These are phyloP conservation scores for Bolinopsis microptera DNA, from an alignment of 37 sponge, comb jelly and placozoan species.

Conservation along the genomic window DNA sequence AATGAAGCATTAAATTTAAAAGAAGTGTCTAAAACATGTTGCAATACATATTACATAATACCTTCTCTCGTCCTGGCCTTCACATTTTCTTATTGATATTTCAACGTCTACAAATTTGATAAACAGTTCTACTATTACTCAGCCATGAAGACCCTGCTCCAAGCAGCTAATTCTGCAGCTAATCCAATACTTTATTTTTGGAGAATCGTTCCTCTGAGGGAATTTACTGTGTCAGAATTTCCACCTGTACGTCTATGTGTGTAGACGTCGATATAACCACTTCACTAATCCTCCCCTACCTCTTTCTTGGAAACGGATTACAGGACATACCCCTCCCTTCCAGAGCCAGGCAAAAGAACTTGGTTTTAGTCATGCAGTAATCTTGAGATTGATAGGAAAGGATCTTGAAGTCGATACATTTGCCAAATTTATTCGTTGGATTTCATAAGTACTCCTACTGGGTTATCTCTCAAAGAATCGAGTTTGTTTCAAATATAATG, in stretches of 20 bases:
- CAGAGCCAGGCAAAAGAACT: neutral
- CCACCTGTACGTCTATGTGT: neutral
- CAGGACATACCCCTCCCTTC: neutral
- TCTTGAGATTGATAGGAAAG: neutral
- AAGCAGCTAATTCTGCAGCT: no score
- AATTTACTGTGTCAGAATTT: no score
- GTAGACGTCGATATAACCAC: neutral
- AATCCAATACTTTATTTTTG: no score
- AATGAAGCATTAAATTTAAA: no score
- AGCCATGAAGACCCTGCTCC: no score
- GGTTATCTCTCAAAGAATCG: neutral
- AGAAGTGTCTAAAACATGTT: no score
- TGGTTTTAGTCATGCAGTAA: neutral
- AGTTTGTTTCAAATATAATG: neutral
- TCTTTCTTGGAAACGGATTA: neutral
- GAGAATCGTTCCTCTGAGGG: no score
- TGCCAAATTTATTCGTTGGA: neutral
- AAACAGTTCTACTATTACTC: no score
- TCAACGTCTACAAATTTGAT: no score
- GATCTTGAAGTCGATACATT: neutral
- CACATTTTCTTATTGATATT: no score
- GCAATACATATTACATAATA: no score
- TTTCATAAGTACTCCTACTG: neutral
- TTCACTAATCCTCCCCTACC: neutral
- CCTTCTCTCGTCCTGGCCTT: no score